Conservation (phyloP, 1,140 invertebrate species). For the Cyclina sinensis region DNA sequence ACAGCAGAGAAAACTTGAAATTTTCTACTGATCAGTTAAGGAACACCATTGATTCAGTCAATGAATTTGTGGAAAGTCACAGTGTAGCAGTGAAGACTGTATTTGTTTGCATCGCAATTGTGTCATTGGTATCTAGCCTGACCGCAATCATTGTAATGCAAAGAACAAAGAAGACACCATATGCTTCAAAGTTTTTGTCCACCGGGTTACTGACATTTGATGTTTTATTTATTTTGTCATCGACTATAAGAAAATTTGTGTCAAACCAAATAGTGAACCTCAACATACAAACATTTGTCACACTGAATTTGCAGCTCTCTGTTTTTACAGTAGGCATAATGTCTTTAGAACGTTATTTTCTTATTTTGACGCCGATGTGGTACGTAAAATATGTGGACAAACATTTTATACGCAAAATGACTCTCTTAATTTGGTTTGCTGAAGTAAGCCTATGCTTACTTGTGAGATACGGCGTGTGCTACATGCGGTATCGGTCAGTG, state of each 20-base stretch:
- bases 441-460: neutral
- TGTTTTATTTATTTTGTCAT: neutral
- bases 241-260: neutral
- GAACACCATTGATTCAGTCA: neutral
- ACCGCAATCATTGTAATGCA: neutral
- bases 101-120: neutral
- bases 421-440: neutral
- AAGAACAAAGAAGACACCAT: neutral
- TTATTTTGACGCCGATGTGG: neutral
- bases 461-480: neutral
- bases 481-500: neutral
- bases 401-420: neutral
- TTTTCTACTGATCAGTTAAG: no score
- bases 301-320: neutral
- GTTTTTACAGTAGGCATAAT: constrained; percentile 13
- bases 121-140: neutral
- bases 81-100: neutral
- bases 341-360: constrained; percentile 10
- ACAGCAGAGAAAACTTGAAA: no score
- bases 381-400: neutral
- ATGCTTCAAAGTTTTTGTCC: neutral
- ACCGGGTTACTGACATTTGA: constrained; percentile 12
- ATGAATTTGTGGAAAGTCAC: neutral
- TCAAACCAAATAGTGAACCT: neutral
- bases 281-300: neutral